Evolutionary conservation across 1,140 invertebrate genomes (phyloP), one percentile per base, ranked within the genome.

Genomic region (Bombus sylvicola): DNA sequence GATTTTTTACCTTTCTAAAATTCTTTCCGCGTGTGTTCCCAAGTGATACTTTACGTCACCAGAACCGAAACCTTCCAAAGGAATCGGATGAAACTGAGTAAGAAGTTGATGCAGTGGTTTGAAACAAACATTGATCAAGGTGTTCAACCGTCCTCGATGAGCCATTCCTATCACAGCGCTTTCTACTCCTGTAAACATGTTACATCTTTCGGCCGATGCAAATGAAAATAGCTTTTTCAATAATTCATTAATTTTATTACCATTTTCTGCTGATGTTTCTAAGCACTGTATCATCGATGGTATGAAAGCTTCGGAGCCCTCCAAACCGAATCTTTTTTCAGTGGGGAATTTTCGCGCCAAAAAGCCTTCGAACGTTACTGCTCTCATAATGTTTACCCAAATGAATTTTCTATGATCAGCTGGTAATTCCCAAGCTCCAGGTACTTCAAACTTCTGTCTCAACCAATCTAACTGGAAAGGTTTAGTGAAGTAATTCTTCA

Each of bases 1-100:
- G 22, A 62, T 0, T 2, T 15, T 72, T 79, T 25, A 93, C 92
- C 93, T 92, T 47, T 93, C 92, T 15, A 94, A 80, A 13, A 90
- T 86, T 59, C 97, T 96, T 92, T 98, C 97, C 86, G 97, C 97
- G 92, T 97, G 97, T 59, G 98, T 97, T 13, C 98, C 98, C 90
- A 99, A 96, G 95, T 99, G 98, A 94, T 99, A 99, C 92, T 99
- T 99, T 0, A 99, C 98, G 94, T 99, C 98, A n/a, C 98, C 98
- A 10, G 98, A 98, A 71, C 98, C 98, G 95, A 97, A 88, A 83
- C 96, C 94, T 31, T 94, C 92, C 1, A 94, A 9, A 25, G 89
- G 18, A 10, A 94, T 72, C 5, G 93, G 89, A 80, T 92, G 92
- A 93, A 99, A 99, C 93, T 99, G 98, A 4, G 97, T 97, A 89